Conservation (phyloP, 2,113 vertebrate genomes). For the Bettongia penicillata region DNA sequence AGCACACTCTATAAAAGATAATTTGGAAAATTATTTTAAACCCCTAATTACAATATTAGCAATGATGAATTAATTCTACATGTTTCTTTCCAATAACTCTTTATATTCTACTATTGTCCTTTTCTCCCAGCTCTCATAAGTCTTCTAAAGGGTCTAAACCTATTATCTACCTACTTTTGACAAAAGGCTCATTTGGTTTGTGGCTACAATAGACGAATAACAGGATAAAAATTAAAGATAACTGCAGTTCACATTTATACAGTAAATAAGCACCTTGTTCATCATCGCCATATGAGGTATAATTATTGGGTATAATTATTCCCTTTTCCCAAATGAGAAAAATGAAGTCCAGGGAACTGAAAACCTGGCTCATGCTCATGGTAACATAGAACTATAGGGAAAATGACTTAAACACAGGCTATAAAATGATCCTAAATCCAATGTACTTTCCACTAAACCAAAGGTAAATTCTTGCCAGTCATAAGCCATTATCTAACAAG, state of each 20-base stretch:
- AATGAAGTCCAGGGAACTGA: not conserved
- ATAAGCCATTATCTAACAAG: not conserved
- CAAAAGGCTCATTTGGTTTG: not conserved
- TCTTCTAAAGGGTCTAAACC: not conserved
- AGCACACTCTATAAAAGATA: constrained; percentile 89
- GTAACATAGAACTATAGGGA: not conserved
- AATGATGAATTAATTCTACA: not conserved
- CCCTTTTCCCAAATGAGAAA: not conserved
- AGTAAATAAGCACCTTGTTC: not conserved
- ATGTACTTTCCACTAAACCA: not conserved
- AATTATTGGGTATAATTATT: not conserved
- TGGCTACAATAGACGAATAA: not conserved
- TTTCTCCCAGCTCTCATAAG: not conserved
- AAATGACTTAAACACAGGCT: not conserved
- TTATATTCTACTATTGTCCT: not conserved
- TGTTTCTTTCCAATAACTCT: not conserved
- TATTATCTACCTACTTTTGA: not conserved
- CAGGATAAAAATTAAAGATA: not conserved
- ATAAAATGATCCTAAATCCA: not conserved
- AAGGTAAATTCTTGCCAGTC: not conserved
- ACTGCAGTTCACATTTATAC: not conserved
- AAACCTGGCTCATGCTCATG: not conserved
- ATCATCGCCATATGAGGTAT: not conserved
- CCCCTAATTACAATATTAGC: not conserved
- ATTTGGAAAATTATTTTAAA: constrained; percentile 38